Evolutionary conservation across 2,113 vertebrate species (phyloP), one percentile per base, ranked within the genome.

Genomic region (Misgurnus anguillicaudatus): DNA sequence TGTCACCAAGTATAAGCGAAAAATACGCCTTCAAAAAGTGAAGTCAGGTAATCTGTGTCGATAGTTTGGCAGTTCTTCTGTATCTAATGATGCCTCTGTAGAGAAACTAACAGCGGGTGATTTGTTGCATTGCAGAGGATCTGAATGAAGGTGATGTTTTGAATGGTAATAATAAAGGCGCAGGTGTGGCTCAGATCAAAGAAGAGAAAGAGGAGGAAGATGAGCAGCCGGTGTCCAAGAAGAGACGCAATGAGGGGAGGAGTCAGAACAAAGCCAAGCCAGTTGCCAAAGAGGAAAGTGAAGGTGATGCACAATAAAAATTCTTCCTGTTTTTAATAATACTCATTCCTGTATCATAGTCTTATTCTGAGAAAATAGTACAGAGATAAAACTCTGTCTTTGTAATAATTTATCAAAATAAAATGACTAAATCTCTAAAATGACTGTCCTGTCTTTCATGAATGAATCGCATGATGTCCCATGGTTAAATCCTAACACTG

Each of bases 1-100:
- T 5, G 82, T 83, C 9, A 92, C 91, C 0, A 91, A 92, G 39
- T 92, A 87, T 85, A 88, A 91, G 80, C 88, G 93, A 74, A 90
- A 86, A 77, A 92, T 95, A 55, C 88, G 91, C 66, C 85, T 63
- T 38, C 87, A 90, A 42, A 72, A 78, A 1, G 80, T 90, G 5
- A 90, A 92, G 82, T 66, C 85, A 74, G 92, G 92, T 90, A 51
- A 21, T 14, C 58, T 58, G 10, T 65, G 31, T 51, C 41, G 41
- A 42, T 4, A 42, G 11, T 51, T 51, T 51, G 47, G 4, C 13
- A 51, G 11, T 10, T 13, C 4, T 24, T 6, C 39, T 9, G 6
- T 41, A 24, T 17, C 4, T 31, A 11, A 11, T 42, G 39, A 14
- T 61, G n/a, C 6, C 24, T 21, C n/a, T 11, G 58, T 16, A 9